Percentiles rank a stretch among this genome's conserved stretches.
phyloP scores from a whole-genome alignment of 2,888 invertebrate genomes.

The Leptodirus hochenwartii region DNA sequence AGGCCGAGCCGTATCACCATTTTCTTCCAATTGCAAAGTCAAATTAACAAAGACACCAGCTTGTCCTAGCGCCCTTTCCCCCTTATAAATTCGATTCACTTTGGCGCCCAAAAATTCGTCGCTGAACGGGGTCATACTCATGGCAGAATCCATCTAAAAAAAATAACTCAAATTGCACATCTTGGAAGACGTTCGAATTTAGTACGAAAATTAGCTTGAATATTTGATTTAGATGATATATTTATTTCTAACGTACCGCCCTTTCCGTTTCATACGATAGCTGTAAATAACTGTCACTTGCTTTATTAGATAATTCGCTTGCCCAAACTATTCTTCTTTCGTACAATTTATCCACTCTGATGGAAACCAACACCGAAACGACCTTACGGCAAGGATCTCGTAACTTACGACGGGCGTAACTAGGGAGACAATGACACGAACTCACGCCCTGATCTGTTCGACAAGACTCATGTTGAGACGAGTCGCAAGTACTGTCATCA shows the following conservation, averaged over 20 bases:
- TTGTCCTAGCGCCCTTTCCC: conserved; percentile 45
- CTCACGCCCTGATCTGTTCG: conserved; percentile 74
- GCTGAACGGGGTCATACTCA: conserved; percentile 83
- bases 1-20: conserved; percentile 47
- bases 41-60: conserved; percentile 71
- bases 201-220: background rate
- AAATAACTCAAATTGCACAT: conserved; percentile 4
- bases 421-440: conserved; percentile 74
- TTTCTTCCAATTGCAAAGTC: conserved; percentile 65
- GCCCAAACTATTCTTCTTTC: conserved; percentile 67
- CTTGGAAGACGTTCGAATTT: background rate
- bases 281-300: conserved; percentile 64
- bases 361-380: conserved; percentile 57
- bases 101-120: conserved; percentile 68
- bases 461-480: conserved; percentile 73
- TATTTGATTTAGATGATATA: background rate
- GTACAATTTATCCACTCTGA: conserved; percentile 69
- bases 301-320: conserved; percentile 50
- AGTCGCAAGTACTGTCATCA: conserved; percentile 79
- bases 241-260: conserved; percentile 44
- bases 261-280: conserved; percentile 71
- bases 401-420: conserved; percentile 48
- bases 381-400: conserved; percentile 62
- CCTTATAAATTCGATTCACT: conserved; percentile 61
- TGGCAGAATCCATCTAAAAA: conserved; percentile 68